Base-by-base conservation (phyloP, 2,888 invertebrate genomes). In the Lacanobia wlatinum region DNA sequence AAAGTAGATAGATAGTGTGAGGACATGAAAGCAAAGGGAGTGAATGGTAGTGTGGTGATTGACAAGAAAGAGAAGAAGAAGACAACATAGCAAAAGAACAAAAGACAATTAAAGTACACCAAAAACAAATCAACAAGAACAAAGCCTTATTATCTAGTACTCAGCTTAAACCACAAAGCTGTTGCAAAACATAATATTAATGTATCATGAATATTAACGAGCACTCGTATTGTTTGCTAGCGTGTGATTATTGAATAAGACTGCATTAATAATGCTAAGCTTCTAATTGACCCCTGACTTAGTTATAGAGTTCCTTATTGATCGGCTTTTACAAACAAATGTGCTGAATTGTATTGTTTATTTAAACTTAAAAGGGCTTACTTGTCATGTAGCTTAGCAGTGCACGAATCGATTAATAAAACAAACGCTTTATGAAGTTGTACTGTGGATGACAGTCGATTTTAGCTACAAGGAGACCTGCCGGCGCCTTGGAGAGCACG, bases 261-360 rank as follows among this genome's bases (percentile, higher is more conserved):
- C 46, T 75, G 78, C 75, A 75, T 78, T 78, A 55, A 60, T 80
- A 64, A 80, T 78, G 58, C 8, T 75, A 56, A 78, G 75, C 52
- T 46, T 53, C 77, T 80, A 80, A 80, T 80, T 75, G 80, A 78
- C 63, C 67, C 69, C 63, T 80, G 78, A 80, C 76, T 68, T 68
- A 56, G 59, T 64, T 48, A 71, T 78, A 18, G 1, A 10, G 58
- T 68, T 58, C 40, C 23, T 58, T 58, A 56, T 65, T 65, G n/a
- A 38, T 58, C 23, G 48, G 55, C 56, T 50, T 65, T 73, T n/a
- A 67, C 50, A 46, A 46, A 28, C 50, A 43, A 59, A 21, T 23
- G 14, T 43, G 34, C 18, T 62, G 10, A 46, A 23, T 53, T 28
- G 4, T 14, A 60, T 38, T 28, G 21, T 38, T 73, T 53, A 73